Conservation (phyloP, 2,113 vertebrate genomes). For the Podarcis raffonei region DNA sequence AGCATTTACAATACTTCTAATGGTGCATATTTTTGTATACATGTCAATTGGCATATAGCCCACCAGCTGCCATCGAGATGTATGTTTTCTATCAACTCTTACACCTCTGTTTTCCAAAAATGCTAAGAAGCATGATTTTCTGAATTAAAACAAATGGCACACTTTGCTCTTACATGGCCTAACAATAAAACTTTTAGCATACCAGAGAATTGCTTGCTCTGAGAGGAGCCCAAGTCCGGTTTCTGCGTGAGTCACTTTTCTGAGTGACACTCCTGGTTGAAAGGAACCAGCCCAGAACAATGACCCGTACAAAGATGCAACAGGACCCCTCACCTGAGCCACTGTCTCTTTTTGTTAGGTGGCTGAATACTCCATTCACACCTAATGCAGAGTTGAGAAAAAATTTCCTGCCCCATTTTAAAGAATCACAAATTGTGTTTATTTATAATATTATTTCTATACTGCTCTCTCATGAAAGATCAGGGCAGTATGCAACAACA, state of each 20-base stretch:
- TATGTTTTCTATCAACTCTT: background rate
- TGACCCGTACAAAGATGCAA: background rate
- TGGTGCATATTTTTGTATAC: no score
- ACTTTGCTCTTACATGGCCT: background rate
- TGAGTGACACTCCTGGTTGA: background rate
- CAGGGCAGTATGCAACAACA: no score
- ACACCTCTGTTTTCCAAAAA: background rate
- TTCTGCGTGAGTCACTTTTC: background rate
- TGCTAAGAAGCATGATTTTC: background rate
- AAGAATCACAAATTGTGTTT: no score
- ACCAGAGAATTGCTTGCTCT: background rate
- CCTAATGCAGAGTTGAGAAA: background rate
- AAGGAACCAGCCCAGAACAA: background rate
- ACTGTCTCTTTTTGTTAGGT: background rate
- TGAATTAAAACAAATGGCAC: background rate
- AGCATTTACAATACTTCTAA: no score
- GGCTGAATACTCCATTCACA: background rate
- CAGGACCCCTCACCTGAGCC: background rate
- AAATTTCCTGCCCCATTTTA: background rate
- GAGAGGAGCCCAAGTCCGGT: background rate
- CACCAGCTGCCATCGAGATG: no score
- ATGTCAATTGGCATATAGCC: no score
- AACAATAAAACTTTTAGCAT: no score
- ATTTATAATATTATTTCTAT: no score
- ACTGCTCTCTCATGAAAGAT: no score